These are phyloP conservation scores for Pleuronectes platessa DNA, from an alignment of 2,113 vertebrate genomes.

Conservation along the genomic window DNA sequence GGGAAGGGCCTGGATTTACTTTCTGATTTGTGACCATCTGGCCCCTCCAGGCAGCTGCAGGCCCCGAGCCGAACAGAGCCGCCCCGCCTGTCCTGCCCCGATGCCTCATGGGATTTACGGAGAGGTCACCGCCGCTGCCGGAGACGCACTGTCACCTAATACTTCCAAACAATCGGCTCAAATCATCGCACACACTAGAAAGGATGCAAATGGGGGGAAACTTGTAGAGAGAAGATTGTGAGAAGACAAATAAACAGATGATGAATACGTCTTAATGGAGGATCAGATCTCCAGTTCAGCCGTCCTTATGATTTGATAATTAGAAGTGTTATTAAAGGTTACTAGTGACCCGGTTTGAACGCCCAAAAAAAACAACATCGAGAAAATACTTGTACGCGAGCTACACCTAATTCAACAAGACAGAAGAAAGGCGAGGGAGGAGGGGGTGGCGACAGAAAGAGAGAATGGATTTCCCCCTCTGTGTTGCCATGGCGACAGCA, in stretches of 20 bases:
- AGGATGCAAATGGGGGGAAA: constrained; percentile 2
- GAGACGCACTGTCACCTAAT: constrained; percentile 67
- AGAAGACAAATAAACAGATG: not conserved
- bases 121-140: constrained; percentile 68
- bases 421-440: constrained; percentile 34
- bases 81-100: constrained; percentile 54
- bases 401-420: constrained; percentile 45
- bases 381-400: not conserved
- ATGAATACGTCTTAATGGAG: too few relatives aligned
- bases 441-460: constrained; percentile 36
- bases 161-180: constrained; percentile 47
- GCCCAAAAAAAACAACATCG: not conserved
- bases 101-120: constrained; percentile 75
- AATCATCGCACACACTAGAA: constrained; percentile 10
- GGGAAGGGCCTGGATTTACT: constrained; percentile 63
- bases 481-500: constrained; percentile 83
- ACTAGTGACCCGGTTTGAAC: not conserved
- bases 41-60: constrained; percentile 71
- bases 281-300: too few relatives aligned
- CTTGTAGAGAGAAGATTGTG: not conserved
- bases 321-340: not conserved
- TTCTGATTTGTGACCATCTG: constrained; percentile 80
- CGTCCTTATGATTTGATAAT: not conserved
- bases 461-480: constrained; percentile 73
- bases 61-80: constrained; percentile 48